Base-by-base conservation (phyloP, 2,888 invertebrate species). In the Linhomoeus sp. region DNA sequence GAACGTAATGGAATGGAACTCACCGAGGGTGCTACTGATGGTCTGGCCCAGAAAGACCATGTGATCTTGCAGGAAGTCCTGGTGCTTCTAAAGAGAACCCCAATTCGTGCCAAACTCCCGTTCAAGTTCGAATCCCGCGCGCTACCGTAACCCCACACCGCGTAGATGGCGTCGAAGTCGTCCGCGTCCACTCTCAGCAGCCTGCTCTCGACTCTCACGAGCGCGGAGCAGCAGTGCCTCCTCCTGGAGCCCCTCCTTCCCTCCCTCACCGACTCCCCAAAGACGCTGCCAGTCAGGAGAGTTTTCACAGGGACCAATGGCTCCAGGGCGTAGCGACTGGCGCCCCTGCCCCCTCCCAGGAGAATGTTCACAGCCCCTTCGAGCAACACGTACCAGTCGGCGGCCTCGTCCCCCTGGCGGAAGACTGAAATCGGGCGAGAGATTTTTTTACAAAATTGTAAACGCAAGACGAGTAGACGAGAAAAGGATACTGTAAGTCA, bases 341-440 rank as follows among this genome's bases (percentile, higher is more conserved):
- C n/a, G 9, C 38, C 38, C 3, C 38, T 9, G 7, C 7, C 29
- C 7, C 29, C 29, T 5, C 29, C 29, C 29, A 29, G 29, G 7
- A 29, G 29, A 12, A 29, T 29, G 29, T 29, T 79, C 42, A 81
- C 80, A 3, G 79, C 79, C 41, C 81, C 81, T 58, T 77, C 75
- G 48, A 81, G 72, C 54, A 81, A 75, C 52, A 81, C 79, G 66
- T 80, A 81, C 81, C 81, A 81, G 29, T 79, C 80, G 56, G 77
- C 74, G 42, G 81, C 80, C 65, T 80, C 80, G 66, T 81, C 80
- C 41, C 81, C 81, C 70, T 81, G 36, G 17, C 42, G 43, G 25
- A 50, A 45, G 24, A 50, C 46, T 53, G 79, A 77, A 54, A 78
- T 77, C 54, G 79, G 78, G 43, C 29, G n/a, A n/a, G n/a, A n/a